A percentile compares a stretch with the other conserved stretches of the same genome.
phyloP scores from a whole-genome alignment of 2,888 invertebrate genomes.

The Lymantria monacha region DNA sequence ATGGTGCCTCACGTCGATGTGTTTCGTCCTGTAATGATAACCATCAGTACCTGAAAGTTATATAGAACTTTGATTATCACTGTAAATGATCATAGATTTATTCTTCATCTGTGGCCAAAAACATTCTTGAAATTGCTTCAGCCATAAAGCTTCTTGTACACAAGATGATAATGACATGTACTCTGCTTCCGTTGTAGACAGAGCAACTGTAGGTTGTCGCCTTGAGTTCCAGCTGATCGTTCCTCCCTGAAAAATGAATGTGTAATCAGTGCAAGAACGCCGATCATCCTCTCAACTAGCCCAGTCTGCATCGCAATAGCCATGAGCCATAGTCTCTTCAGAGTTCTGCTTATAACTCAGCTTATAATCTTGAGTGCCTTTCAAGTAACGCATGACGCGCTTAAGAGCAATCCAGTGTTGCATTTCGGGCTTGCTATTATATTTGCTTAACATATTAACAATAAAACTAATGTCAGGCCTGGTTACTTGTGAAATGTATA shows the following conservation, averaged over 20 bases:
- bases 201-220: conserved; percentile 15
- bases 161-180: conserved; percentile 25
- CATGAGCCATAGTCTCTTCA: conserved; percentile 16
- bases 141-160: conserved; percentile 26
- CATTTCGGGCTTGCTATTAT: conserved; percentile 16
- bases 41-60: neutral
- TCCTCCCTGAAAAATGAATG: conserved; percentile 31
- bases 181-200: conserved; percentile 19
- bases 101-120: conserved; percentile 7
- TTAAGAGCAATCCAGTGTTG: conserved; percentile 14
- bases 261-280: conserved; percentile 29
- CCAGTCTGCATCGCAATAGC: conserved; percentile 29
- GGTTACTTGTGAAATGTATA: too few species aligned
- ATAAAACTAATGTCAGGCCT: conserved; percentile 9
- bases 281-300: conserved; percentile 9
- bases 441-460: conserved; percentile 17
- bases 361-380: conserved; percentile 16
- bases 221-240: conserved; percentile 31
- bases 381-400: conserved; percentile 24
- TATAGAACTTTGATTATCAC: neutral
- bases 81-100: neutral
- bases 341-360: conserved; percentile 6
- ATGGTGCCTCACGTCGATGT: conserved; percentile 15
- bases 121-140: conserved; percentile 9
- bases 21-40: conserved; percentile 19